A percentile compares a stretch with the other conserved stretches of the same genome.
These are phyloP conservation scores for Hypercompe scribonia DNA, from an alignment of 2,888 invertebrate genomes.

Conservation along the genomic window DNA sequence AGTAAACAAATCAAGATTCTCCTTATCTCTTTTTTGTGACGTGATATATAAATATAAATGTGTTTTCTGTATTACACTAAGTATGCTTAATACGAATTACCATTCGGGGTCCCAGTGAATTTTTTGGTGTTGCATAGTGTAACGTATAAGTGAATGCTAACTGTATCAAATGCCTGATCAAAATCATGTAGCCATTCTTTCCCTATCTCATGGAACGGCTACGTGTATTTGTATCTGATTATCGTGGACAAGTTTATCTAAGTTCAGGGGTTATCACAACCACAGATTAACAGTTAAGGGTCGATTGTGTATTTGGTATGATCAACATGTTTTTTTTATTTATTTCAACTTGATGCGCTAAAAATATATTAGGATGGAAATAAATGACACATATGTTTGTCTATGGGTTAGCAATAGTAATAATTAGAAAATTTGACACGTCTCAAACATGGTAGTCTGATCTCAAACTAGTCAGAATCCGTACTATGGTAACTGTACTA, in stretches of 20 bases:
- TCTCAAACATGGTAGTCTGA: too few relatives aligned
- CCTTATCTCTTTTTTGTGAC: too few relatives aligned
- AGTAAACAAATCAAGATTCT: too few relatives aligned
- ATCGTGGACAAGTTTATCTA: slow-evolving; percentile 57
- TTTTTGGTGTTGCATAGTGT: too few relatives aligned
- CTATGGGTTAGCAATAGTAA: too few relatives aligned
- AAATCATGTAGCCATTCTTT: slow-evolving; percentile 4
- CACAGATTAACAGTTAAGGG: slow-evolving; percentile 48
- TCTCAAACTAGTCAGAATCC: too few relatives aligned
- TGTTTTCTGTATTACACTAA: too few relatives aligned
- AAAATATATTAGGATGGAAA: neutral
- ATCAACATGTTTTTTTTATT: neutral
- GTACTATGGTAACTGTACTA: neutral
- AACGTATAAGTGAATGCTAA: neutral
- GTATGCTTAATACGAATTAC: too few relatives aligned
- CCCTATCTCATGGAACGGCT: slow-evolving; percentile 20
- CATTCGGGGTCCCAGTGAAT: too few relatives aligned
- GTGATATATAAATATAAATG: too few relatives aligned
- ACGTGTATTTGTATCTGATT: slow-evolving; percentile 57
- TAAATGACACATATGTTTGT: neutral
- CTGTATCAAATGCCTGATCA: slow-evolving; percentile 5
- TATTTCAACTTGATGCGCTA: neutral
- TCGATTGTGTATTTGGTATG: slow-evolving; percentile 30
- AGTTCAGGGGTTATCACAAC: slow-evolving; percentile 56
- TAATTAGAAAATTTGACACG: too few relatives aligned